Evolutionary conservation across 2,888 invertebrate genomes (phyloP), one percentile per base, ranked within the genome.

Genomic region (Cabera pusaria): DNA sequence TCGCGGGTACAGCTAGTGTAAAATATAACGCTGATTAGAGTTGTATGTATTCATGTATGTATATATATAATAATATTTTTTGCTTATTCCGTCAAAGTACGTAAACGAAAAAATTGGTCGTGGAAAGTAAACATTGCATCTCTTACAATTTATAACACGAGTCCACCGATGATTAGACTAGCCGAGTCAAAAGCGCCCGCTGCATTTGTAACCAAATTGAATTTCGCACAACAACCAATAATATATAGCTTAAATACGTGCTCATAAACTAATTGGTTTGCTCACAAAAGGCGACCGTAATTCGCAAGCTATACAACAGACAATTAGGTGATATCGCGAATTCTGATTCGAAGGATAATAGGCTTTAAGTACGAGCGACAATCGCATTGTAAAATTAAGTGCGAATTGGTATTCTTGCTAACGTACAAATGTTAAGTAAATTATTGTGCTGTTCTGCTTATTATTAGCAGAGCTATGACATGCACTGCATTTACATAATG

Each of bases 161-260:
- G 14, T 14, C 27, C 17, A 7, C 9, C 14, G 14, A 1, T n/a
- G 26, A 20, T 26, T 20, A 7, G 5, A 35, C 25, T 25, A 14
- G 19, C 5, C 19, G 11, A 7, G 14, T 21, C 20, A 9, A 27
- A 22, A 7, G 4, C 14, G 3, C 6, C 49, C 52, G 53, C 50
- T 67, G 64, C 61, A 64, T 67, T 59, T 53, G 59, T 51, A 56
- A 53, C 48, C 44, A 48, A 49, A 51, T 52, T 51, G 46, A 51
- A 51, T 45, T 43, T 19, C 6, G 1, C 4, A 7, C 8, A 21
- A 6, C 22, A 10, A 3, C 17, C 17, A 12, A 26, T 26, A 26
- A 39, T 21, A 21, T 21, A 28, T 23, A 19, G 19, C 24, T 34
- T 22, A 26, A 31, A 35, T 35, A 31, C 21, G 31, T 41, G 34